Base-by-base conservation (phyloP, 1,140 invertebrate species). In the Magallana ariakensis region DNA sequence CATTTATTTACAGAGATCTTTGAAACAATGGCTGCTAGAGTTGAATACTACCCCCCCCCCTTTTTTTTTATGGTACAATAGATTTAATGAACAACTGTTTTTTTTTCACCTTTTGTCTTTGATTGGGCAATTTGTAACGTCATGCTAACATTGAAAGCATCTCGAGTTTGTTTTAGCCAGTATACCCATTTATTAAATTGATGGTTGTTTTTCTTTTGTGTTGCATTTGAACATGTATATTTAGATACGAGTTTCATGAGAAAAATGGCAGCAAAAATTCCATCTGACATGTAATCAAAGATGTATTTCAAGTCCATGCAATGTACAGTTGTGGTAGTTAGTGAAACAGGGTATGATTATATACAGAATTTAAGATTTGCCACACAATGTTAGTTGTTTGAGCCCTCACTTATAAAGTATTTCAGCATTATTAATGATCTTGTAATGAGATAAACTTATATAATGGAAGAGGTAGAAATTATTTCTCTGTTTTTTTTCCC, bases 181-280 rank as follows among this genome's bases (percentile, higher is more conserved):
- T 22, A 75, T 75, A 10, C 22, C 11, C 33, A 75, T 4, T 46
- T 46, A 46, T 46, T 46, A 46, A 4, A 46, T 46, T 46, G 33
- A 46, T 46, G 33, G 33, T 46, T 46, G 33, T 46, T 46, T 46
- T 46, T 46, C 5, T 46, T 46, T 46, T 46, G 2, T 46, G 33
- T 46, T 46, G 33, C 33, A 46, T 46, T 46, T 46, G 33, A 46
- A 46, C 3, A 5, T 46, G 33, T 46, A 19, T 75, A 75, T 1
- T 9, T 75, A 10, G 13, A 75, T 75, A 26, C 26, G 26, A 75
- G 66, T 13, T 75, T 75, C 66, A 75, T 75, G 9, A 26, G 22
- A 75, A 26, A 75, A 75, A 75, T 75, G 66, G 66, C 66, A 75
- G 66, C 66, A 75, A 10, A 75, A 33, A 26, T 75, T 75, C 66